Evolutionary conservation across 2,888 invertebrate species (phyloP).

Genomic region (Spodoptera exigua): DNA sequence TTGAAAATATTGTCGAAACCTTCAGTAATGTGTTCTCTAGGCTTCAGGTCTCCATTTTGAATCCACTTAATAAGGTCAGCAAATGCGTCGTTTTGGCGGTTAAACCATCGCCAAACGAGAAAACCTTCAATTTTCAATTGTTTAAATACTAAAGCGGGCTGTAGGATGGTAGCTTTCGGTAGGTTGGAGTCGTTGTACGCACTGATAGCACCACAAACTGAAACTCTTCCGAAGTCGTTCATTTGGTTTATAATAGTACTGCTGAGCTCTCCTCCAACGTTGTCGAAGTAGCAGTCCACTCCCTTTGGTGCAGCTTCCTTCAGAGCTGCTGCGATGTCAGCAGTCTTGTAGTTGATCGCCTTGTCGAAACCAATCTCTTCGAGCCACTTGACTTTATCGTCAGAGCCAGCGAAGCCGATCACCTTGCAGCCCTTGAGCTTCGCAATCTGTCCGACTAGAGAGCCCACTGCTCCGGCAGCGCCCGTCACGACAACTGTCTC

Average conservation of each 20-base stretch:
- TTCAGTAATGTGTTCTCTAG: conserved; percentile 91
- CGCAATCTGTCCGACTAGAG: conserved; percentile 93
- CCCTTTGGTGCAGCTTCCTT: conserved; percentile 88
- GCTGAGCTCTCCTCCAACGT: conserved; percentile 91
- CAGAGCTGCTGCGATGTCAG: conserved; percentile 82
- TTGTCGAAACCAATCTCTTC: conserved; percentile 91
- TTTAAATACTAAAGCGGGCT: conserved; percentile 87
- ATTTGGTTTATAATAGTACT: conserved; percentile 89
- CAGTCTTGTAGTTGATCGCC: conserved; percentile 92
- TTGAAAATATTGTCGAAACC: conserved; percentile 92
- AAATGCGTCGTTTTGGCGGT: conserved; percentile 89
- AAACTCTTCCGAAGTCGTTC: conserved; percentile 89
- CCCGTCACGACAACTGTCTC: conserved; percentile 92
- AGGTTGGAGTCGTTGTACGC: conserved; percentile 69
- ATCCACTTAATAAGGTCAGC: conserved; percentile 90
- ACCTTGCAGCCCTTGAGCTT: conserved; percentile 91
- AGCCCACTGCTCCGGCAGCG: conserved; percentile 94
- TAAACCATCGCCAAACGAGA: conserved; percentile 82
- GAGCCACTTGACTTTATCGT: conserved; percentile 75
- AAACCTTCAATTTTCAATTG: conserved; percentile 91
- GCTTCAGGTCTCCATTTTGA: conserved; percentile 90
- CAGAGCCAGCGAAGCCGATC: conserved; percentile 92
- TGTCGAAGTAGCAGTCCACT: conserved; percentile 93
- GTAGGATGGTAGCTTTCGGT: conserved; percentile 82
- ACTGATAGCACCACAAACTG: conserved; percentile 83